Evolutionary conservation across 2,113 vertebrate genomes (phyloP).

Genomic region (Albula glossodonta): DNA sequence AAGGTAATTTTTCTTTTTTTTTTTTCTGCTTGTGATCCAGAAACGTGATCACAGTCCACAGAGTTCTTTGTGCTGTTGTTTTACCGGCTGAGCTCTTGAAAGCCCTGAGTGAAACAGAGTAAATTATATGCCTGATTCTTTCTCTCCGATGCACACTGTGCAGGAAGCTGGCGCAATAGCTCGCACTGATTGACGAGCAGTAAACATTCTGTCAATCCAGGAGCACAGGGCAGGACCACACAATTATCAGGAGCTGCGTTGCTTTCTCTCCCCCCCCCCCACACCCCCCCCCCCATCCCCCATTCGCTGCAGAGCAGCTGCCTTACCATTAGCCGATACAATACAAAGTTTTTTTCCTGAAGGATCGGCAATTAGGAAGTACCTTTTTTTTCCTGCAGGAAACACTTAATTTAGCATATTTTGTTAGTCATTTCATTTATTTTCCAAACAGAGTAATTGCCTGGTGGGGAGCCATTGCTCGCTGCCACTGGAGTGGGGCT

Average conservation of each 20-base stretch:
- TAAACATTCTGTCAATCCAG: conserved; percentile 41
- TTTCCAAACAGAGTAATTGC: conserved; percentile 68
- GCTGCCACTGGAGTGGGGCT: conserved; percentile 25
- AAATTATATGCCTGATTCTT: conserved; percentile 36
- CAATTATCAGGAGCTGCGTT: conserved; percentile 51
- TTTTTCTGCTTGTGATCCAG: background rate
- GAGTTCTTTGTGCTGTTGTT: background rate
- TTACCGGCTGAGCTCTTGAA: background rate
- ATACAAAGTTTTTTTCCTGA: conserved; percentile 53
- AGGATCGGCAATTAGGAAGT: conserved; percentile 62
- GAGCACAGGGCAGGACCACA: conserved; percentile 37
- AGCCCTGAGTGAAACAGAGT: conserved; percentile 36
- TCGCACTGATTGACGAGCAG: conserved; percentile 51
- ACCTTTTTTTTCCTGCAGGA: conserved; percentile 51
- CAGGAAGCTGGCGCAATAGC: conserved; percentile 8
- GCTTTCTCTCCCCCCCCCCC: conserved; percentile 16
- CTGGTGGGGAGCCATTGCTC: conserved; percentile 50
- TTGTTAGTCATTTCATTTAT: conserved; percentile 69
- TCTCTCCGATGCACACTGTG: conserved; percentile 29
- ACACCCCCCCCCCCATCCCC: conserved; percentile 24
- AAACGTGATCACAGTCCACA: background rate
- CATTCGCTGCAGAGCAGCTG: conserved; percentile 20
- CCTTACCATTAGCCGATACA: conserved; percentile 41
- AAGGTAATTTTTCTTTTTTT: no score
- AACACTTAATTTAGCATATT: conserved; percentile 71